Conservation (phyloP, 2,113 vertebrate genomes). For the Chloroceryle aenea region DNA sequence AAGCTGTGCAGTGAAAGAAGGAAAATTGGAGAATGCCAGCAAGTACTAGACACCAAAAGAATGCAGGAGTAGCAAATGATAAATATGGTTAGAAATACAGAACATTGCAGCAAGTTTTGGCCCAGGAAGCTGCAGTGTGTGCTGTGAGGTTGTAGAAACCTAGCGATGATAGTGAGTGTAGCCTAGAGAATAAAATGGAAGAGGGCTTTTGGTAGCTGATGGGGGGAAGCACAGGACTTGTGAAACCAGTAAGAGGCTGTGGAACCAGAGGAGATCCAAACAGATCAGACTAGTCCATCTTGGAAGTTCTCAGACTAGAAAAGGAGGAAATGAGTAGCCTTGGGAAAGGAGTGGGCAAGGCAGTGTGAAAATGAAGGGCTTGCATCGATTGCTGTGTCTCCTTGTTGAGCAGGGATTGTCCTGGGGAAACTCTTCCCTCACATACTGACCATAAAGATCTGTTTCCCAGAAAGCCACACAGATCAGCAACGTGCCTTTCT, state of each 20-base stretch:
- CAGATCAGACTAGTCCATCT: background rate
- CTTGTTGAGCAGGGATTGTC: background rate
- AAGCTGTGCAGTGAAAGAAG: background rate
- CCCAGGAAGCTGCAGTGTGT: background rate
- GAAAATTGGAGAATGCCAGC: background rate
- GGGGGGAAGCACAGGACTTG: background rate
- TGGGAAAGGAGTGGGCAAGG: background rate
- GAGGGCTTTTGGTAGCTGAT: background rate
- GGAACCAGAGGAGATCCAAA: background rate
- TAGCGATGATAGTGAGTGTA: background rate
- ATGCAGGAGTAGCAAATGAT: background rate
- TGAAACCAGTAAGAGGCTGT: background rate
- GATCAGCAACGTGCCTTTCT: slow-evolving; percentile 87
- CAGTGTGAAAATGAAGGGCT: background rate
- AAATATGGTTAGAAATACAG: background rate
- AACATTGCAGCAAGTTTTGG: background rate
- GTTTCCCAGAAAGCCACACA: slow-evolving; percentile 86
- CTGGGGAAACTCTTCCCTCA: background rate
- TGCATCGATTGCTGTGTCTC: background rate
- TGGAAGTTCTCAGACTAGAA: background rate
- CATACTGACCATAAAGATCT: background rate
- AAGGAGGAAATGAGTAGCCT: background rate
- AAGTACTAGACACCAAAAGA: background rate
- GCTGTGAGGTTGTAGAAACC: background rate
- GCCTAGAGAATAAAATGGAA: background rate